Evolutionary conservation across 2,888 invertebrate genomes (phyloP).

Genomic region (Clunio marinus): DNA sequence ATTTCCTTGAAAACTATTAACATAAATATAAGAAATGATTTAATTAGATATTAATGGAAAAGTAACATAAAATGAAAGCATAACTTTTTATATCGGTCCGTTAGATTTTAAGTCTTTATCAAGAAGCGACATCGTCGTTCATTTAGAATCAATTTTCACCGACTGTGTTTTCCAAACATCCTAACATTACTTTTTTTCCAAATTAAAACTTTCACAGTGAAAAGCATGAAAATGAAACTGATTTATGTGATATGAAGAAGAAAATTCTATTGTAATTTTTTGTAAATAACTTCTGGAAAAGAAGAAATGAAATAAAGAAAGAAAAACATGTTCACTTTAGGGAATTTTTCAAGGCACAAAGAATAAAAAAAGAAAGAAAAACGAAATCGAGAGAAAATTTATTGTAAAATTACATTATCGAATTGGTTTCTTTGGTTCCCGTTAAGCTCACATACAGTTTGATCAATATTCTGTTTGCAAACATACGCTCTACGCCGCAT

Average conservation of each 20-base stretch:
- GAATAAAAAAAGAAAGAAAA: neutral
- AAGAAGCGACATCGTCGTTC: neutral
- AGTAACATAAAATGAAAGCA: too few relatives aligned
- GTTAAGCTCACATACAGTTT: neutral
- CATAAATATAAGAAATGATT: too few relatives aligned
- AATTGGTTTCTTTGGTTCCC: constrained; percentile 6
- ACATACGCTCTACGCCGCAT: neutral
- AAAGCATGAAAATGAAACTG: constrained; percentile 5
- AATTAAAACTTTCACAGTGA: neutral
- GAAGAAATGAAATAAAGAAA: neutral
- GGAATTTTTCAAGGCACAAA: constrained; percentile 38
- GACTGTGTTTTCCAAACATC: constrained; percentile 12
- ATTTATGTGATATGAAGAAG: constrained; percentile 22
- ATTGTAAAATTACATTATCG: constrained; percentile 24
- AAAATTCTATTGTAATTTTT: constrained; percentile 16
- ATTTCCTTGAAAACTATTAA: too few relatives aligned
- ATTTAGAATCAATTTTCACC: constrained; percentile 1
- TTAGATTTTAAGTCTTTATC: constrained; percentile 11
- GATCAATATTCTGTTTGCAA: constrained; percentile 22
- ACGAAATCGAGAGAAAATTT: neutral
- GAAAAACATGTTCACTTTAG: constrained; percentile 31
- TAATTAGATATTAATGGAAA: too few relatives aligned
- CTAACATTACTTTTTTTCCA: neutral
- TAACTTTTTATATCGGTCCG: constrained; percentile 7
- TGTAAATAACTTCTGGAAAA: neutral